phyloP scores from a whole-genome alignment of 2,888 invertebrate genomes.

The Dione juno region DNA sequence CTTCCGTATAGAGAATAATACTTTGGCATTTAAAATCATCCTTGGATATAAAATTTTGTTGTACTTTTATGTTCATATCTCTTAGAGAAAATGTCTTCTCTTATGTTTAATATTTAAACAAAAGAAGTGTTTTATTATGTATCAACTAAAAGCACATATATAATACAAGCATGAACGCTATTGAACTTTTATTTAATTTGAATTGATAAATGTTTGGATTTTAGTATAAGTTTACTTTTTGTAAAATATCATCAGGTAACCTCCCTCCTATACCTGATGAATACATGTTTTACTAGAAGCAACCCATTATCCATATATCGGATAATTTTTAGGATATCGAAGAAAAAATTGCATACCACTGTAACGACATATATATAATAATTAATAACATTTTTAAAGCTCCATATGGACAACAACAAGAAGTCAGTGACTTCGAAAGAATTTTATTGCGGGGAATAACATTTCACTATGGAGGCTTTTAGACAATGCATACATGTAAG shows the following conservation, averaged over 20 bases:
- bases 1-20: slow-evolving; percentile 32
- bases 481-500: not conserved
- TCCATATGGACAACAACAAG: not conserved
- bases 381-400: not conserved
- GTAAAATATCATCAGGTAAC: no score
- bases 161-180: no score
- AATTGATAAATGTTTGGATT: no score
- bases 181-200: no score
- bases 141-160: no score
- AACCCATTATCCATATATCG: no score
- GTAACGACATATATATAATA: not conserved
- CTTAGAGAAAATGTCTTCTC: not conserved
- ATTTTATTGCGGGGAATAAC: slow-evolving; percentile 22
- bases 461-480: not conserved
- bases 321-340: no score
- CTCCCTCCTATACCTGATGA: no score
- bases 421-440: not conserved
- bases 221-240: no score
- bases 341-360: no score
- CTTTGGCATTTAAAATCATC: slow-evolving; percentile 33
- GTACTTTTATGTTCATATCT: slow-evolving; percentile 9
- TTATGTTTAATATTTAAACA: not conserved
- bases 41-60: slow-evolving; percentile 23
- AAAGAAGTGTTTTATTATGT: not conserved
- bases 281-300: no score